phyloP scores from a whole-genome alignment of 2,113 vertebrate genomes.

The Hemichromis elongatus region DNA sequence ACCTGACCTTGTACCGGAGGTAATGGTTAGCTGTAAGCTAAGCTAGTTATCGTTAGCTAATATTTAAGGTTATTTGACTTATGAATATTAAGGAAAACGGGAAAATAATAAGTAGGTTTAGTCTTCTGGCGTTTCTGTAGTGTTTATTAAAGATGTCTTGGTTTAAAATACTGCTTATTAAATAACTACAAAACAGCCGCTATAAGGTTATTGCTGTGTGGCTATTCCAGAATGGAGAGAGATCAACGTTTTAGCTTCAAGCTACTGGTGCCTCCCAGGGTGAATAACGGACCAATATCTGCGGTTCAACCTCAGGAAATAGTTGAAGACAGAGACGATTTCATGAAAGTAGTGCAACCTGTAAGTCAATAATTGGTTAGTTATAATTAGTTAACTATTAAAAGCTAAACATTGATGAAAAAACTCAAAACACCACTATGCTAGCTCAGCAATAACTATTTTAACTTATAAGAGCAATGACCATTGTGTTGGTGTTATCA shows the following conservation, averaged over 20 bases:
- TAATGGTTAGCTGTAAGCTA: not conserved
- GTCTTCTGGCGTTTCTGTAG: not conserved
- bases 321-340: constrained; percentile 1
- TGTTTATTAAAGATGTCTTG: not conserved
- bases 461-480: not conserved
- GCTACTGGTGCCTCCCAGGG: constrained; percentile 65
- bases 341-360: constrained; percentile 11
- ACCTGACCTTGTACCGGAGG: not conserved
- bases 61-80: not conserved
- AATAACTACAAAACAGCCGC: not conserved
- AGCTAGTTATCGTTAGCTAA: not conserved
- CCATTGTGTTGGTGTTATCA: not conserved
- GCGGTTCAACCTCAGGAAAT: constrained; percentile 60
- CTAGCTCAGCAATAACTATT: not conserved
- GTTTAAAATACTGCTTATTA: not conserved
- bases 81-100: not conserved
- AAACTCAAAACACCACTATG: not conserved
- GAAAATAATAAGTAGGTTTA: not conserved
- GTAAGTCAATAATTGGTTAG: not conserved
- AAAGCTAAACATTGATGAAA: not conserved
- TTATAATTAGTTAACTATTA: not conserved
- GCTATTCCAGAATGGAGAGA: constrained; percentile 63
- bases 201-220: not conserved
- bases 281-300: constrained; percentile 49
- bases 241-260: constrained; percentile 69